These are phyloP conservation scores for Macropus fuliginosus DNA, from an alignment of 2,797 vertebrate genomes.

Conservation along the genomic window DNA sequence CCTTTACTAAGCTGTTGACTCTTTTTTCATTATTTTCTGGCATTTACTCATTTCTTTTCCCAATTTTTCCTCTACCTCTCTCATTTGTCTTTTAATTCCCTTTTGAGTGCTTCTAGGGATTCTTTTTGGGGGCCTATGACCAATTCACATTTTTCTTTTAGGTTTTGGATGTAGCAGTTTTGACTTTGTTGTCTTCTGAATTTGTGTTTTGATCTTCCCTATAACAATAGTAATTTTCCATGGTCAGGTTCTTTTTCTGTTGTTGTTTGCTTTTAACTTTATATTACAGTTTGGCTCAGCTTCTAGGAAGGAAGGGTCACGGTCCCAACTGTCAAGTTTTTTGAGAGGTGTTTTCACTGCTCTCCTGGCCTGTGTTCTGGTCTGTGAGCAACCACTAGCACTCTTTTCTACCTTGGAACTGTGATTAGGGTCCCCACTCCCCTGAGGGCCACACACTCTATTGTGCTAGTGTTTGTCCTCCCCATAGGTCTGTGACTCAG, in stretches of 20 bases:
- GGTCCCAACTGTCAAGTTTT: background rate
- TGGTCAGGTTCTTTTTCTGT: background rate
- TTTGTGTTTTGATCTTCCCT: background rate
- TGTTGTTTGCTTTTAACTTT: background rate
- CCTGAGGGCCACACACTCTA: background rate
- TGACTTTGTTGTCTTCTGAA: background rate
- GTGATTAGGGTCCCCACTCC: background rate
- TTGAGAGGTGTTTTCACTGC: background rate
- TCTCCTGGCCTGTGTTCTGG: background rate
- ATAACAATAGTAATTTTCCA: background rate
- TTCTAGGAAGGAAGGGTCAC: background rate
- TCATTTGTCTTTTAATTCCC: background rate
- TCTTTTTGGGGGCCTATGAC: background rate
- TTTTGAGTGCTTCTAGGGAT: background rate
- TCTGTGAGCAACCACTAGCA: background rate
- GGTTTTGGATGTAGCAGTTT: background rate
- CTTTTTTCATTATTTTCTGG: background rate
- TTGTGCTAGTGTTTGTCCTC: background rate
- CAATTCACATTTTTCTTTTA: background rate
- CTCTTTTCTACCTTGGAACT: background rate
- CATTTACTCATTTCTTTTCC: background rate
- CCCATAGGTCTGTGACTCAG: background rate
- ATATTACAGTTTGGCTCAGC: background rate
- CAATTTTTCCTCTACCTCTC: background rate
- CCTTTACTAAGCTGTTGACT: background rate